Evolutionary conservation across 2,113 vertebrate species (phyloP), one percentile per base, ranked within the genome.

Genomic region (Gopherus evgoodei): DNA sequence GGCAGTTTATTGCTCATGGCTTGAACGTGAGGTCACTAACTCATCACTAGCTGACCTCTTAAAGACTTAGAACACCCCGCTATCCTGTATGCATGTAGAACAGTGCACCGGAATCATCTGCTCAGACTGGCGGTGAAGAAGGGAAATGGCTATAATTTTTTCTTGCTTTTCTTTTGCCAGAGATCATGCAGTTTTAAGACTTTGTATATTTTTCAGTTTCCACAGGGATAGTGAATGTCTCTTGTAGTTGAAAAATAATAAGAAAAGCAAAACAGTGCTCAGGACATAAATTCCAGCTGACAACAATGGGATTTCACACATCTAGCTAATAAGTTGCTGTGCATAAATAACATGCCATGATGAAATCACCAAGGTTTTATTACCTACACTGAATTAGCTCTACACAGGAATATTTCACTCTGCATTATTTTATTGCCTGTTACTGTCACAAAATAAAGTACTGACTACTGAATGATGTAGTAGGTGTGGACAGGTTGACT

Each of bases 361-460:
- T 97, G 95, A 97, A 97, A 96, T 97, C 80, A 87, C 13, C 1
- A 81, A 57, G 81, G 92, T 56, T 98, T 98, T 97, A 98, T 96
- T 97, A 97, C 85, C 81, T 79, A 29, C 82, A 29, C 84, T 87
- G 93, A 97, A 94, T 96, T 97, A 96, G 96, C 95, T n/a, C 82
- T 97, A 96, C 84, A 81, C 65, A 88, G 72, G 95, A 96, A 97
- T 97, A 96, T 97, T 97, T 97, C 94, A 96, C 29, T 85, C 29
- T 85, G 76, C 86, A 91, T 94, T 96, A 92, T 96, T 98, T 98
- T 98, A 97, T 95, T 96, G 93, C 84, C 94, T 96, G n/a, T 97
- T 96, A 94, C 82, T 97, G 94, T 96, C 97, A 97, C 91, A 93
- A 95, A 95, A 93, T 97, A 97, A 98, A 96, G 97, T 95, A 94